Base-by-base conservation (phyloP, 2,797 vertebrate species). In the Coregonus sp. region DNA sequence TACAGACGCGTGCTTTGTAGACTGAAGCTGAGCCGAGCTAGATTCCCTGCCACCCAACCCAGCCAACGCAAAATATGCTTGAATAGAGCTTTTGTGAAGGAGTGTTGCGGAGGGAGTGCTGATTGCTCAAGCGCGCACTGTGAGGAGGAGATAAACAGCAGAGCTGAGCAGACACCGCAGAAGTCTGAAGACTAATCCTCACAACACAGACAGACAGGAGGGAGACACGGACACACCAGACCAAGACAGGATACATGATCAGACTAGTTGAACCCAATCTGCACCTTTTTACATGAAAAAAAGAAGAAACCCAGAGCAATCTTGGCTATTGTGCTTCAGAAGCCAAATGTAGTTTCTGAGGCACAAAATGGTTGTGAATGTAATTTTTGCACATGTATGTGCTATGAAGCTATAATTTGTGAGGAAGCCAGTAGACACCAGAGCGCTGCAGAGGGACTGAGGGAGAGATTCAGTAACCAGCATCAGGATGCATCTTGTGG, bases 401-500 rank as follows among this genome's bases (percentile, higher is more conserved):
- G 69, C 75, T 77, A 20, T 72, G 12, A 66, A 59, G 4, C 12
- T 18, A n/a, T n/a, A n/a, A 69, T 56, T 75, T 66, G 18, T n/a
- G 69, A 67, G 59, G 59, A 71, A 31, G 35, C 31, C 25, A 5
- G 67, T 18, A 37, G 33, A 40, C 20, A 4, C 12, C 15, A 35
- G 67, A 69, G 5, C 2, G 25, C 63, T 4, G 20, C 4, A 4
- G 59, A n/a, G 35, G 35, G 25, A 20, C 15, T 69, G 16, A 40
- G 35, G 67, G 35, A 31, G 7, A 70, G 67, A 37, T 6, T 11
- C 67, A 70, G 18, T 4, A 18, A 40, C 40, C 18, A 70, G 67
- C 25, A 20, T 12, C 67, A 70, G 67, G 12, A 95, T 95, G 94
- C 92, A 87, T 91, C 88, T 95, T 80, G 86, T 88, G 7, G 81